Percentiles rank a stretch among this genome's conserved stretches.
These are phyloP conservation scores for Cotesia glomerata DNA, from an alignment of 1,140 invertebrate genomes.

Conservation along the genomic window DNA sequence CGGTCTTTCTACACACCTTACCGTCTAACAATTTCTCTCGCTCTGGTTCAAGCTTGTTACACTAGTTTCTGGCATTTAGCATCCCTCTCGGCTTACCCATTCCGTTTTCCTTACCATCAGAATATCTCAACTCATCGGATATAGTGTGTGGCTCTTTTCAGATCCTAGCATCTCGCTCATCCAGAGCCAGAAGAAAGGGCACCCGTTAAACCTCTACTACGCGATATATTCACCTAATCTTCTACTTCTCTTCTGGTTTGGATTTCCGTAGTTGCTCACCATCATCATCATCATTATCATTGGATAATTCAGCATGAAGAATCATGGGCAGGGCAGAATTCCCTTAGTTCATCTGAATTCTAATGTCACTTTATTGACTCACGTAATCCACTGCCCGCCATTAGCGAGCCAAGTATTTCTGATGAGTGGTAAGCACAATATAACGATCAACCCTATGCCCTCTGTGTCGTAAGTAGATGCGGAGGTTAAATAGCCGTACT, in stretches of 20 bases:
- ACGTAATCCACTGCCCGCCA: too few relatives aligned
- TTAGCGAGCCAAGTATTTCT: too few relatives aligned
- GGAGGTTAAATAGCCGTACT: constrained; percentile 22
- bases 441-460: neutral
- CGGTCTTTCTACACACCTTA: too few relatives aligned
- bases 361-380: too few relatives aligned
- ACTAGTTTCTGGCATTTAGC: too few relatives aligned
- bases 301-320: too few relatives aligned
- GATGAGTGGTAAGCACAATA: neutral
- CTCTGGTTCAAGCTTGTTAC: too few relatives aligned
- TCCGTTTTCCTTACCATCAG: neutral
- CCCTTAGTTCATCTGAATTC: too few relatives aligned
- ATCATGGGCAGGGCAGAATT: too few relatives aligned
- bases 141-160: neutral
- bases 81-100: too few relatives aligned
- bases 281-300: neutral
- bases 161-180: neutral
- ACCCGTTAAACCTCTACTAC: constrained; percentile 18
- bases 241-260: constrained; percentile 42
- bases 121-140: neutral
- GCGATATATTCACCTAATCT: constrained; percentile 60
- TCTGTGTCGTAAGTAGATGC: constrained; percentile 25
- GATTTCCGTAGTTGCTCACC: neutral
- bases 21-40: too few relatives aligned
- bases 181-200: too few relatives aligned